A percentile compares a stretch with the other conserved stretches of the same genome.
phyloP scores from a whole-genome alignment of 2,113 vertebrate genomes.

The Apteryx owenii region DNA sequence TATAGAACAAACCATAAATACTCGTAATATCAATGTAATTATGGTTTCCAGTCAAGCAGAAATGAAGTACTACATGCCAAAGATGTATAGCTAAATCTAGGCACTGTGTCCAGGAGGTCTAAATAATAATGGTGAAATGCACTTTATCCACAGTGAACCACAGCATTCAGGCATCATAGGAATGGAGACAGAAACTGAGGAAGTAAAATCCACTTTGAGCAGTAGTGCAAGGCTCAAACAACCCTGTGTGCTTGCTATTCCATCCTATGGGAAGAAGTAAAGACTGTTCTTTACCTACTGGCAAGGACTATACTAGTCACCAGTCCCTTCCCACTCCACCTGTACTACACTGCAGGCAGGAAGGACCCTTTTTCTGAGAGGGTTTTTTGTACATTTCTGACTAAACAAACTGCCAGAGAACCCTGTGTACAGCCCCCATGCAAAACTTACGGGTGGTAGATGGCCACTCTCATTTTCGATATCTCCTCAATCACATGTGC shows the following conservation, averaged over 20 bases:
- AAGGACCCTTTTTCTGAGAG: background rate
- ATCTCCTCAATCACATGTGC: background rate
- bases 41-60: background rate
- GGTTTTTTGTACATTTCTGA: background rate
- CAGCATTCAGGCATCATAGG: background rate
- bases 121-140: background rate
- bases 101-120: background rate
- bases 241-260: background rate
- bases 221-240: background rate
- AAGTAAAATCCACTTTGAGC: conserved; percentile 6
- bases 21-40: background rate
- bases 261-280: background rate
- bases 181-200: background rate
- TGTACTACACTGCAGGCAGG: background rate
- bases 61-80: background rate
- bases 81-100: background rate
- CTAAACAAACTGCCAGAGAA: background rate
- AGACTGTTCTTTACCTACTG: background rate
- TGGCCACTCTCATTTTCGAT: background rate
- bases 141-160: background rate
- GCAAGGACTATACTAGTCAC: background rate
- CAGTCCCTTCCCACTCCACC: background rate
- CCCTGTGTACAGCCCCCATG: accelerated
- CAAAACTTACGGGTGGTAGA: accelerated
- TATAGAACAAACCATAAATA: background rate